phyloP scores from a whole-genome alignment of 2,888 invertebrate species.

The Acleris cristana region DNA sequence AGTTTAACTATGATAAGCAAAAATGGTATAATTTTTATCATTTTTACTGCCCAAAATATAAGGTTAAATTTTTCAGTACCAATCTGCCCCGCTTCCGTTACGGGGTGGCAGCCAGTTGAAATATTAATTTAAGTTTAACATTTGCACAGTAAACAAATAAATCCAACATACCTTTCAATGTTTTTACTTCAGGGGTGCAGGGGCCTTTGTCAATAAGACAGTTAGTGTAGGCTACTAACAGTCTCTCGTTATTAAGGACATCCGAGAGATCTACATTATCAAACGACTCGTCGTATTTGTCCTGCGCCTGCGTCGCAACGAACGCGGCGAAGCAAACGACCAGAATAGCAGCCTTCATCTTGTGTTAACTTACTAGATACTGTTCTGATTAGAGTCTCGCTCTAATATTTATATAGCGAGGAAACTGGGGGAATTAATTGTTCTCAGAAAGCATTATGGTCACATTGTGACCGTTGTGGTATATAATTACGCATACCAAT shows the following conservation, averaged over 20 bases:
- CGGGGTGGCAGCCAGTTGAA: too few relatives aligned
- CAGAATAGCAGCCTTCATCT: conserved; percentile 31
- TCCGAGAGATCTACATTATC: conserved; percentile 86
- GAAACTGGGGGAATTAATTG: conserved; percentile 1
- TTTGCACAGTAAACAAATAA: too few relatives aligned
- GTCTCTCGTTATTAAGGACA: conserved; percentile 84
- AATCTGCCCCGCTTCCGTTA: too few relatives aligned
- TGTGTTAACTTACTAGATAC: conserved; percentile 6
- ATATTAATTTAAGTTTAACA: too few relatives aligned
- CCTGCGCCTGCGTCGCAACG: conserved; percentile 29
- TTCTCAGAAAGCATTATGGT: conserved; percentile 24
- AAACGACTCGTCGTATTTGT: conserved; percentile 83
- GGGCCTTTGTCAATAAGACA: conserved; percentile 83
- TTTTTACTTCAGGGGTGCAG: conserved; percentile 85
- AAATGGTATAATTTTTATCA: too few relatives aligned
- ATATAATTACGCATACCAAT: conserved; percentile 33
- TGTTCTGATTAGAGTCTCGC: background rate
- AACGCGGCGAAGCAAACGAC: conserved; percentile 29
- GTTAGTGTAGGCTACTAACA: conserved; percentile 85
- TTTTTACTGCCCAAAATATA: too few relatives aligned
- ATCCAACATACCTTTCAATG: conserved; percentile 80
- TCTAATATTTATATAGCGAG: conserved; percentile 23
- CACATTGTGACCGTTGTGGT: conserved; percentile 16
- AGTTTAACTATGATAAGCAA: too few relatives aligned
- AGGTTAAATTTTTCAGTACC: too few relatives aligned